These are phyloP conservation scores for Drosophila mettleri DNA, from an alignment of 2,888 invertebrate genomes.

Conservation along the genomic window DNA sequence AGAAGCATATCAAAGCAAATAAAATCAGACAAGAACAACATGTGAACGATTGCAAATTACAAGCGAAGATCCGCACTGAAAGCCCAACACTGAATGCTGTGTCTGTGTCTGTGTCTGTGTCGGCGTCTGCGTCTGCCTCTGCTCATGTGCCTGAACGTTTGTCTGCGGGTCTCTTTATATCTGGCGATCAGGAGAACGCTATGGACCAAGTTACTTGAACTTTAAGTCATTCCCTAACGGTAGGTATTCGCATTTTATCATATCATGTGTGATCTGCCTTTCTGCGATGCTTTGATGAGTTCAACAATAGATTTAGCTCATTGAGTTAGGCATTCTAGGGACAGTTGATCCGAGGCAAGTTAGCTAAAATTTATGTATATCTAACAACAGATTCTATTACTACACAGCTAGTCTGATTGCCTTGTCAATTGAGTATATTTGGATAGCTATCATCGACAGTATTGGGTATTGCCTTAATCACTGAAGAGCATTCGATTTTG, in stretches of 20 bases:
- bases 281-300: background rate
- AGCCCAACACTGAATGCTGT: slow-evolving; percentile 14
- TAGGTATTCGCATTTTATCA: background rate
- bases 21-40: slow-evolving; percentile 76
- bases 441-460: background rate
- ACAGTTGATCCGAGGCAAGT: background rate
- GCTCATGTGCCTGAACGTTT: slow-evolving; percentile 13
- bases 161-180: slow-evolving; percentile 49
- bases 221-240: slow-evolving; percentile 13
- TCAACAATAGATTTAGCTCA: background rate
- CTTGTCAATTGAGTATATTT: too few species aligned
- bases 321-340: background rate
- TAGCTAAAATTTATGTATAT: background rate
- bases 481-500: slow-evolving; percentile 23
- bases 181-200: slow-evolving; percentile 53
- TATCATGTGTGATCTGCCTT: background rate
- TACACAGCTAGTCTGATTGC: too few species aligned
- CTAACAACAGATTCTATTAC: background rate
- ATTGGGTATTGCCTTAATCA: background rate
- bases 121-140: slow-evolving; percentile 16
- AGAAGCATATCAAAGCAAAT: slow-evolving; percentile 66
- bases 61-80: slow-evolving; percentile 52
- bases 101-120: slow-evolving; percentile 14
- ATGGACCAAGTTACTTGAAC: slow-evolving; percentile 43
- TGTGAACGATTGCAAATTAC: slow-evolving; percentile 81